Evolutionary conservation across 2,113 vertebrate genomes (phyloP), one percentile per base, ranked within the genome.

Genomic region (Hippolais icterina): DNA sequence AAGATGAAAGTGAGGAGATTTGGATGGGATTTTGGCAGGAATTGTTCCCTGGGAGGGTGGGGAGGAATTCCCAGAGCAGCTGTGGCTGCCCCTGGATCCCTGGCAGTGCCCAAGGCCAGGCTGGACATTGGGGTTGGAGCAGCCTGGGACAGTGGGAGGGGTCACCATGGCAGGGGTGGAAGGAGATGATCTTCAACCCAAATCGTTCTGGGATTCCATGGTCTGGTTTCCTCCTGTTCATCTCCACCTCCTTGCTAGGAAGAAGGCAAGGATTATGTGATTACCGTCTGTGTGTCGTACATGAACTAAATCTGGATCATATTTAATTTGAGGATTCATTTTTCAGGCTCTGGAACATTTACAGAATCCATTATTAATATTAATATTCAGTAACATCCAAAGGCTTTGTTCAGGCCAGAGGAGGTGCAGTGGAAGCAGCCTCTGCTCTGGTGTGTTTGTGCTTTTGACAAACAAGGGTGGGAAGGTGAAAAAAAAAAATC

Each of bases 1-100:
- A 4, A 27, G 1, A 16, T 49, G 53, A 3, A 0, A 22, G 1
- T 1, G 22, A 11, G 9, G 0, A 22, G 3, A 5, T 22, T 17
- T 16, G 2, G 41, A 1, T 66, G 3, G 35, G 31, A 44, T 12
- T 76, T 52, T 53, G 72, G 33, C 0, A 68, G 33, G 33, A 77
- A 52, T 77, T 52, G 5, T 22, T 44, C 31, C 25, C 83, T 86
- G 44, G 0, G 0, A 42, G 52, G 42, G 44, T 35, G 82, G 22
- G 7, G 1, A 44, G 42, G 42, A 44, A 44, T 44, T 44, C 46
- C 71, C 71, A 76, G 83, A 76, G 17, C 2, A 18, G 44, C 71
- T 59, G 83, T 1, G 83, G 83, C 35, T 76, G 71, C 44, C 61
- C 53, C 53, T 77, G 83, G 37, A 68, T 77, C 72, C 61, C 72